Conservation (phyloP, 2,888 invertebrate genomes). For the Desoria tigrina region DNA sequence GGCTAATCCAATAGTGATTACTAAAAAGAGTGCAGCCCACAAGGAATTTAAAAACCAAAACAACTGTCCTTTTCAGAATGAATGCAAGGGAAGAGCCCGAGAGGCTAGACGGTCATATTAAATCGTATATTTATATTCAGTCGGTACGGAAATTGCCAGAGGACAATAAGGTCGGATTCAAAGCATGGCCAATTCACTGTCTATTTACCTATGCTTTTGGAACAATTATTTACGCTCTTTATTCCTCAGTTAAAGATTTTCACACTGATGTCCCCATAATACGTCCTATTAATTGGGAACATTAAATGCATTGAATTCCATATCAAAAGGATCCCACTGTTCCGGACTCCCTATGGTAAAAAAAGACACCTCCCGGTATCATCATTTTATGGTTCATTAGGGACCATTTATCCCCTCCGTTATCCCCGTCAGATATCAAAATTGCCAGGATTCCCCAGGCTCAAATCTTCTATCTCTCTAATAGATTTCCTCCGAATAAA, state of each 20-base stretch:
- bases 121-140: too few species aligned
- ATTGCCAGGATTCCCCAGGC: too few species aligned
- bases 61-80: conserved; percentile 9
- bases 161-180: conserved; percentile 8
- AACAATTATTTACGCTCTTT: conserved; percentile 17
- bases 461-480: too few species aligned
- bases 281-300: conserved; percentile 7
- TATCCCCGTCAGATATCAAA: too few species aligned
- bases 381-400: conserved; percentile 14
- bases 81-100: neutral
- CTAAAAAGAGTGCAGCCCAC: conserved; percentile 4
- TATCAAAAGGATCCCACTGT: neutral
- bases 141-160: neutral
- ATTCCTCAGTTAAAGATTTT: conserved; percentile 20
- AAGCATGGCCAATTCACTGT: conserved; percentile 11
- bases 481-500: too few species aligned
- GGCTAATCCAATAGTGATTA: conserved; percentile 9
- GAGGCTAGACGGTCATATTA: neutral
- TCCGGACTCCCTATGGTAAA: too few species aligned
- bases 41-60: neutral
- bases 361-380: neutral
- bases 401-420: neutral
- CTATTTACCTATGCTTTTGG: conserved; percentile 10
- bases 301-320: conserved; percentile 16
- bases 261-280: conserved; percentile 18